Conservation (phyloP, 2,888 invertebrate genomes). For the Cryptus armator region DNA sequence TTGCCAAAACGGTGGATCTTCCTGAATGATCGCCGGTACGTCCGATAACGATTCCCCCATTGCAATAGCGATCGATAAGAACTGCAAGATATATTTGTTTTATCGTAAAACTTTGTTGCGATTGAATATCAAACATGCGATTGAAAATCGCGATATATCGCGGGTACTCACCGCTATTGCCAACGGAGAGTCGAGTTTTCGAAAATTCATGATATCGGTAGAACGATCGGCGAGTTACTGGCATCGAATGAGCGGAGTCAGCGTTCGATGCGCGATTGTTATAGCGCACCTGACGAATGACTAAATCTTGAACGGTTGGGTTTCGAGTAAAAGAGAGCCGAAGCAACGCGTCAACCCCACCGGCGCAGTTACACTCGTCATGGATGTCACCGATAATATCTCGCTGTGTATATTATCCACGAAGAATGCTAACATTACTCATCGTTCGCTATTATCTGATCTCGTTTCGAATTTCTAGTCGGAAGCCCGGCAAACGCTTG, state of each 20-base stretch:
- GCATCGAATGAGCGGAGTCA: slow-evolving; percentile 57
- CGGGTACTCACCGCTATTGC: slow-evolving; percentile 58
- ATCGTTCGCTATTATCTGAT: slow-evolving; percentile 73
- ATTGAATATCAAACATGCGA: background rate
- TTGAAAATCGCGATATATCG: background rate
- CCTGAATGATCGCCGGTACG: slow-evolving; percentile 23
- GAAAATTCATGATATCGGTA: slow-evolving; percentile 60
- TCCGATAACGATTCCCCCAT: slow-evolving; percentile 15
- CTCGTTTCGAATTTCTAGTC: slow-evolving; percentile 69
- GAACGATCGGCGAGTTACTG: slow-evolving; percentile 29
- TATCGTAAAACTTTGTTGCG: background rate
- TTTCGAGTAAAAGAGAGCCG: slow-evolving; percentile 37
- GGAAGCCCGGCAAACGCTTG: background rate
- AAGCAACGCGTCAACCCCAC: slow-evolving; percentile 21
- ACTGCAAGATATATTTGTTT: slow-evolving; percentile 43
- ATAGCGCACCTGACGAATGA: slow-evolving; percentile 70
- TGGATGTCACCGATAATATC: slow-evolving; percentile 68
- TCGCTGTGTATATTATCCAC: slow-evolving; percentile 32
- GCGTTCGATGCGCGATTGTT: slow-evolving; percentile 46
- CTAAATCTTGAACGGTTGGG: slow-evolving; percentile 71
- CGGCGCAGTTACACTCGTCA: slow-evolving; percentile 62
- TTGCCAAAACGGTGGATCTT: slow-evolving; percentile 74
- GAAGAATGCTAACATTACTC: slow-evolving; percentile 78
- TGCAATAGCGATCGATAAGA: slow-evolving; percentile 37
- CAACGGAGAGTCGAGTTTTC: slow-evolving; percentile 14